A percentile compares a stretch with the other conserved stretches of the same genome.
phyloP scores from a whole-genome alignment of 2,113 vertebrate species.

The Procavia capensis region DNA sequence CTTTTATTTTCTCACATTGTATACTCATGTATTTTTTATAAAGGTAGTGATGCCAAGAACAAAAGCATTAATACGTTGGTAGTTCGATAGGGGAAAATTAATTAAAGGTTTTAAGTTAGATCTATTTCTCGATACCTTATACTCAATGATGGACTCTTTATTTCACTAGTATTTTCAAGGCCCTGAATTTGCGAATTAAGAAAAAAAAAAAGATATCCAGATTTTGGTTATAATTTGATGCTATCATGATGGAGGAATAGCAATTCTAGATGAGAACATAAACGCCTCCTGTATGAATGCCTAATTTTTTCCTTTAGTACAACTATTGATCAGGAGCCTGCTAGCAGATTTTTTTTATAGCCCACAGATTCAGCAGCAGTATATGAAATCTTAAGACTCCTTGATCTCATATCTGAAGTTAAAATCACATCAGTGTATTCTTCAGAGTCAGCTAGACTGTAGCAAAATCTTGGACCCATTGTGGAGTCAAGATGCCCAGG shows the following conservation, averaged over 20 bases:
- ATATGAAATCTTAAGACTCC: background rate
- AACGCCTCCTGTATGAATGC: background rate
- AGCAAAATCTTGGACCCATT: background rate
- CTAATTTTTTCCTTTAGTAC: background rate
- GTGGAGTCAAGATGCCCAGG: background rate
- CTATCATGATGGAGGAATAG: background rate
- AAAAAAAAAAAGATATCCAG: background rate
- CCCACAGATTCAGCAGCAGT: no score
- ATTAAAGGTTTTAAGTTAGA: constrained; percentile 72
- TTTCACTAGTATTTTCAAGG: constrained; percentile 28
- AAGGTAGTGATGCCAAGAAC: constrained; percentile 51
- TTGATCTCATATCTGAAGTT: background rate
- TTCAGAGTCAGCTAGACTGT: background rate
- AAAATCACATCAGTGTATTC: background rate
- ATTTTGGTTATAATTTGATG: background rate
- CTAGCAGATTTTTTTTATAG: background rate
- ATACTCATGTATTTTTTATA: constrained; percentile 68
- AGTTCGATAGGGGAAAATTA: constrained; percentile 25
- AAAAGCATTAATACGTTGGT: constrained; percentile 58
- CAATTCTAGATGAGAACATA: background rate
- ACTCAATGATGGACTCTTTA: background rate
- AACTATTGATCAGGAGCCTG: background rate
- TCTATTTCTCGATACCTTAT: constrained; percentile 40
- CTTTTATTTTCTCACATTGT: constrained; percentile 60
- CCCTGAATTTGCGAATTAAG: background rate